phyloP scores from a whole-genome alignment of 1,140 invertebrate genomes.

The Calliopsis andreniformis region DNA sequence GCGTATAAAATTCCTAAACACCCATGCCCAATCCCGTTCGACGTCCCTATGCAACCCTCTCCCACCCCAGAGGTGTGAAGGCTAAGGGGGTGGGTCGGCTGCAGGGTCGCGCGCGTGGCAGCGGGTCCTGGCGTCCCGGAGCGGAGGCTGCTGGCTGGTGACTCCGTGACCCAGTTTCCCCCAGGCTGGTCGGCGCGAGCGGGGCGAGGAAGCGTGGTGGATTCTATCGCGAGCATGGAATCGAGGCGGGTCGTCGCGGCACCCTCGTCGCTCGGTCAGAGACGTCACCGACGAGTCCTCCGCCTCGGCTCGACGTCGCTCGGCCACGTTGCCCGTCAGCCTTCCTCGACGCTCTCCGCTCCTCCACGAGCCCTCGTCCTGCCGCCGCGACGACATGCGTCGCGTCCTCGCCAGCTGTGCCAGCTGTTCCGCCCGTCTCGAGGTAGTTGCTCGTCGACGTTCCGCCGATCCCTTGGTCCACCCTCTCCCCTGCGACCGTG shows the following conservation, averaged over 20 bases:
- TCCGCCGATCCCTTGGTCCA: constrained; percentile 7
- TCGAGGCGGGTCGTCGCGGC: constrained; percentile 18
- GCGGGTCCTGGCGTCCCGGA: background rate
- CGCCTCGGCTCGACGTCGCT: constrained; percentile 2
- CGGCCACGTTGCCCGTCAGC: background rate
- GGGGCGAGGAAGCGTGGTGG: background rate
- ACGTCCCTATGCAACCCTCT: too few species aligned
- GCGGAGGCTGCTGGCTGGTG: constrained; percentile 21
- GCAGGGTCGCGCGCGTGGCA: constrained; percentile 22
- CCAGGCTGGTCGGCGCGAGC: background rate
- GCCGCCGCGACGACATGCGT: constrained; percentile 52
- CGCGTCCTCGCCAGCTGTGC: constrained; percentile 64
- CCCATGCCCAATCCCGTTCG: too few species aligned
- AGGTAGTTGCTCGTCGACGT: constrained; percentile 57
- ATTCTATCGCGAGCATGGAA: constrained; percentile 39
- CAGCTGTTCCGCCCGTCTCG: constrained; percentile 68
- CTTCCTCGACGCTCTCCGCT: background rate
- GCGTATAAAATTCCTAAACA: too few species aligned
- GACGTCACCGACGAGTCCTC: constrained; percentile 23
- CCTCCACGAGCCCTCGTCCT: constrained; percentile 4
- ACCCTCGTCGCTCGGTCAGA: constrained; percentile 5
- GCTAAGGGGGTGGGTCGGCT: background rate
- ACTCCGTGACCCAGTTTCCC: constrained; percentile 55
- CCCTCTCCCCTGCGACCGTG: background rate
- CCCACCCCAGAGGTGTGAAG: too few species aligned